These are phyloP conservation scores for Anolis apletophallus DNA, from an alignment of 2,797 vertebrate species.

Conservation along the genomic window DNA sequence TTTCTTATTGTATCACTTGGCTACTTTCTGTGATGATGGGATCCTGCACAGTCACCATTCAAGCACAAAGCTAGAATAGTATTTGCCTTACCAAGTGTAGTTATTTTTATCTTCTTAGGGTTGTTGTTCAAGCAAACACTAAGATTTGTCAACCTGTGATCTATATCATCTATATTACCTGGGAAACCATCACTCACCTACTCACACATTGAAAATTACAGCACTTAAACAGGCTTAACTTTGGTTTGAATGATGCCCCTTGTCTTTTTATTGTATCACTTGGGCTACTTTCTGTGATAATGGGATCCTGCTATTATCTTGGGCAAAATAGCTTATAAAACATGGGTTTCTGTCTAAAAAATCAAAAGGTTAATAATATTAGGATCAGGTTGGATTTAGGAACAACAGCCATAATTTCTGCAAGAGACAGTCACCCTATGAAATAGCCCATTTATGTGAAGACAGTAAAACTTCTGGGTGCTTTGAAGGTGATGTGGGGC, in stretches of 20 bases:
- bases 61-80: neutral
- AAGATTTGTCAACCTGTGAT: neutral
- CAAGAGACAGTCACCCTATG: too few species aligned
- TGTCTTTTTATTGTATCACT: neutral
- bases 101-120: neutral
- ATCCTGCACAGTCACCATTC: neutral
- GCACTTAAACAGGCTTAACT: neutral
- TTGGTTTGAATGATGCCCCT: neutral
- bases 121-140: neutral
- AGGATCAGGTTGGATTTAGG: too few species aligned
- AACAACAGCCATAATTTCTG: too few species aligned
- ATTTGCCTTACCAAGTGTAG: neutral
- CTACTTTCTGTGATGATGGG: too few species aligned
- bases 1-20: too few species aligned
- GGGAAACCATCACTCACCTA: neutral
- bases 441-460: too few species aligned
- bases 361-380: neutral
- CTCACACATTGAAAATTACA: neutral
- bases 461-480: too few species aligned
- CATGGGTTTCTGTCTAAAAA: too few species aligned
- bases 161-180: neutral
- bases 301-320: too few species aligned
- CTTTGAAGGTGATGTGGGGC: too few species aligned
- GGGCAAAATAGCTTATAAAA: too few species aligned
- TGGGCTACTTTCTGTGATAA: neutral